A percentile compares a stretch with the other conserved stretches of the same genome.
phyloP scores from a whole-genome alignment of 1,140 invertebrate species.

The Homalodisca vitripennis region DNA sequence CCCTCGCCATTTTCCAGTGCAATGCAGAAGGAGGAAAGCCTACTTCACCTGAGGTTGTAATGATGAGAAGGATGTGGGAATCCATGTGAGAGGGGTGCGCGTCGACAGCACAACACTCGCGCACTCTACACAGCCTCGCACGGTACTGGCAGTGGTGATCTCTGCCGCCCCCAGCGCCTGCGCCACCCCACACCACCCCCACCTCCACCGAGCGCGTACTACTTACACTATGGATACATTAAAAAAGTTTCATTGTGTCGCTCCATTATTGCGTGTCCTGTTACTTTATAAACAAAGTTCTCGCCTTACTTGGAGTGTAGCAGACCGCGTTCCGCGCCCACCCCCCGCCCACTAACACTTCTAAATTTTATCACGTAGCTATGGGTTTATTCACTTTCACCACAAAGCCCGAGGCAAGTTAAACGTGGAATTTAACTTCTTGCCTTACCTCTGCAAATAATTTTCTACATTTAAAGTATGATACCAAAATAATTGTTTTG shows the following conservation, averaged over 20 bases:
- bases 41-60: not conserved
- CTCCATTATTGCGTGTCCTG: conserved; percentile 1
- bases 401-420: no score
- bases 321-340: no score
- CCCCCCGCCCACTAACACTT: no score
- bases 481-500: no score
- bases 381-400: no score
- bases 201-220: not conserved
- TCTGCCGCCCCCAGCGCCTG: not conserved
- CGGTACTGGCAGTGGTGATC: not conserved
- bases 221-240: not conserved
- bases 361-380: no score
- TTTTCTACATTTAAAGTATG: no score
- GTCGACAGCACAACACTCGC: not conserved
- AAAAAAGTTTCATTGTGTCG: conserved; percentile 11
- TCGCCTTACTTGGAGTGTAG: no score
- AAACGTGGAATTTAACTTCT: no score
- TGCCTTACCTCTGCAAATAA: no score
- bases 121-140: conserved; percentile 6
- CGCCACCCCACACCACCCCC: not conserved
- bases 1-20: no score
- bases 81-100: conserved; percentile 8
- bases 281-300: not conserved
- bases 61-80: not conserved
- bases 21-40: no score